A percentile compares a stretch with the other conserved stretches of the same genome.
These are phyloP conservation scores for Forbesichthys agassizii DNA, from an alignment of 2,113 vertebrate genomes.

Conservation along the genomic window DNA sequence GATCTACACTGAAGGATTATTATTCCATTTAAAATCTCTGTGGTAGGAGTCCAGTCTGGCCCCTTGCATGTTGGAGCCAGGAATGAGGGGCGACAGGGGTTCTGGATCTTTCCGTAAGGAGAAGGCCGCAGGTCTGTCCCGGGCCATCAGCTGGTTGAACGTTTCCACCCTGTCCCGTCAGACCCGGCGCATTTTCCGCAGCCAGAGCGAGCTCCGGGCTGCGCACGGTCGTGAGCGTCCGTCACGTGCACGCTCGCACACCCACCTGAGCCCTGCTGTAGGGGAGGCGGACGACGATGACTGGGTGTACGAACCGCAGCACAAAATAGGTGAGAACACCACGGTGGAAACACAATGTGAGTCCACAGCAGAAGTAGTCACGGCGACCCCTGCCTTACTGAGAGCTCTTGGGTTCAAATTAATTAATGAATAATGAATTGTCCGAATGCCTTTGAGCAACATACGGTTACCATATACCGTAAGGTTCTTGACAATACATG, in stretches of 20 bases:
- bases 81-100: conserved; percentile 87
- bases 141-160: conserved; percentile 92
- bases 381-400: no score
- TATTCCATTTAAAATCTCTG: not conserved
- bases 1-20: conserved; percentile 23
- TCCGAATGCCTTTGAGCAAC: no score
- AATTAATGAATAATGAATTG: no score
- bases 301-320: conserved; percentile 86
- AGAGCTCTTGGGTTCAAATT: no score
- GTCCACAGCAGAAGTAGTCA: no score
- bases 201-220: conserved; percentile 85
- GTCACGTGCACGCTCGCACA: conserved; percentile 22
- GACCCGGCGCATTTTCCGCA: conserved; percentile 89
- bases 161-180: conserved; percentile 87
- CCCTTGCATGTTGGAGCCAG: conserved; percentile 26
- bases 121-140: conserved; percentile 81
- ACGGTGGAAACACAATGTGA: not conserved
- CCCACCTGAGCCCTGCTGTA: conserved; percentile 51
- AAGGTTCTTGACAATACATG: no score
- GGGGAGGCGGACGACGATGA: conserved; percentile 62
- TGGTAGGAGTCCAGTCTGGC: not conserved
- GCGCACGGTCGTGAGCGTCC: no score
- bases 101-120: conserved; percentile 82
- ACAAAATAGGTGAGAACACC: conserved; percentile 84
- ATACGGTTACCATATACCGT: no score